These are phyloP conservation scores for Acyrthosiphon pisum DNA, from an alignment of 1,140 invertebrate genomes.

Conservation along the genomic window DNA sequence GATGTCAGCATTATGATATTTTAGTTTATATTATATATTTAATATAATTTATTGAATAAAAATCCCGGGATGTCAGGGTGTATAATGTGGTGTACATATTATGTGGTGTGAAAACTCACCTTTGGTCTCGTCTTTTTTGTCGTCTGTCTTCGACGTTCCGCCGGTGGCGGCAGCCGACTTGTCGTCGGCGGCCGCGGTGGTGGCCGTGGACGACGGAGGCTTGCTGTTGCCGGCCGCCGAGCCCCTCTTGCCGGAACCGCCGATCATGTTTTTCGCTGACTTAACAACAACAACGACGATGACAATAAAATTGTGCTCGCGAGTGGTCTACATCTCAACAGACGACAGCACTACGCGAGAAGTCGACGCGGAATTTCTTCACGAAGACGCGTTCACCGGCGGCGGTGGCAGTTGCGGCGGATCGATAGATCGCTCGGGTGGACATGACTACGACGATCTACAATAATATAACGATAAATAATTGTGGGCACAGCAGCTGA, in stretches of 20 bases:
- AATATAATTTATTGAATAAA: no score
- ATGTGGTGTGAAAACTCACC: constrained; percentile 15
- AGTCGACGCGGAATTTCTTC: constrained; percentile 12
- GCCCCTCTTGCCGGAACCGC: constrained; percentile 37
- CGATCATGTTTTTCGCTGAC: constrained; percentile 3
- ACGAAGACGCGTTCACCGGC: constrained; percentile 15
- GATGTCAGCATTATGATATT: no score
- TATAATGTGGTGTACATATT: no score
- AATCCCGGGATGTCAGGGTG: no score
- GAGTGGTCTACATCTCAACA: neutral
- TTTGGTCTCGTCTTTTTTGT: constrained; percentile 42
- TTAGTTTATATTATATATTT: no score
- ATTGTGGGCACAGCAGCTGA: no score
- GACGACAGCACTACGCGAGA: neutral
- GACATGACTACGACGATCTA: neutral
- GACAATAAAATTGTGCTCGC: neutral
- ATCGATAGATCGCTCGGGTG: neutral
- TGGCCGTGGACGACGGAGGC: constrained; percentile 19
- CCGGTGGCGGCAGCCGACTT: neutral
- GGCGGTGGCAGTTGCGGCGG: neutral
- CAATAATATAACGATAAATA: no score
- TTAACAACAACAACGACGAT: neutral
- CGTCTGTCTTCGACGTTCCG: neutral
- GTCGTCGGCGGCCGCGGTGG: neutral
- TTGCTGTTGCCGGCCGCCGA: constrained; percentile 27